Percentiles rank a stretch among this genome's conserved stretches.
Evolutionary conservation across 64 coral and sea anemone genomes (phyloP).

Genomic region (Exaiptasia diaphana): DNA sequence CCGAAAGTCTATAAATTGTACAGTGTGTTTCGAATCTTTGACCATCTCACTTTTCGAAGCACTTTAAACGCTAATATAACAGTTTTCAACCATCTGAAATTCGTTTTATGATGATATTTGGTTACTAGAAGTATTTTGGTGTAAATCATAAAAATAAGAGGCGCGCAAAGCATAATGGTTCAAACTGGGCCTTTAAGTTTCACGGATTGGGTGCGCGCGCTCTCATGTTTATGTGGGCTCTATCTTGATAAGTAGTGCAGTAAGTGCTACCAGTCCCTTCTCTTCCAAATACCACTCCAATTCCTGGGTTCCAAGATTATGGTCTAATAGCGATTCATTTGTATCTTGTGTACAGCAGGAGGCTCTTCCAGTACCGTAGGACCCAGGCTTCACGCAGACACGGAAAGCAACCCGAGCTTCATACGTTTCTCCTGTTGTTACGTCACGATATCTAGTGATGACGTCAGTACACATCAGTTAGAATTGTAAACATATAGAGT

Average conservation of each 20-base stretch:
- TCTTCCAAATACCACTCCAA: conserved; percentile 83
- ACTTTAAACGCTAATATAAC: too few relatives aligned
- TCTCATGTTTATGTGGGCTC: conserved; percentile 30
- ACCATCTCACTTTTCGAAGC: too few relatives aligned
- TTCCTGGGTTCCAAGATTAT: conserved; percentile 81
- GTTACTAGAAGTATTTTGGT: too few relatives aligned
- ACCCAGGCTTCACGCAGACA: conserved; percentile 72
- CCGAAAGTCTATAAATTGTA: too few relatives aligned
- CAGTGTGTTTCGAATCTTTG: too few relatives aligned
- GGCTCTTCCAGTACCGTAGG: conserved; percentile 68
- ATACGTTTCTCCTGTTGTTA: conserved; percentile 64
- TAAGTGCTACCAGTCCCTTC: conserved; percentile 52
- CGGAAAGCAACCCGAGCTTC: conserved; percentile 72
- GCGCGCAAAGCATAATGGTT: too few relatives aligned
- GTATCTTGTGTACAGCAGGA: conserved; percentile 46
- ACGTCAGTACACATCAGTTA: neutral
- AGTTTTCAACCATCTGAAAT: too few relatives aligned
- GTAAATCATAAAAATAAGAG: too few relatives aligned
- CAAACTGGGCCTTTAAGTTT: too few relatives aligned
- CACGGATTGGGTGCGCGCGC: neutral
- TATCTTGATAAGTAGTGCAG: conserved; percentile 70
- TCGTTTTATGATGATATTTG: too few relatives aligned
- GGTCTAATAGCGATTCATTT: conserved; percentile 72
- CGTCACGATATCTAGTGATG: conserved; percentile 59
- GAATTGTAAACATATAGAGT: neutral